A percentile compares a stretch with the other conserved stretches of the same genome.
Conservation (phyloP, 2,797 vertebrate species). For the Malurus leucopterus region DNA sequence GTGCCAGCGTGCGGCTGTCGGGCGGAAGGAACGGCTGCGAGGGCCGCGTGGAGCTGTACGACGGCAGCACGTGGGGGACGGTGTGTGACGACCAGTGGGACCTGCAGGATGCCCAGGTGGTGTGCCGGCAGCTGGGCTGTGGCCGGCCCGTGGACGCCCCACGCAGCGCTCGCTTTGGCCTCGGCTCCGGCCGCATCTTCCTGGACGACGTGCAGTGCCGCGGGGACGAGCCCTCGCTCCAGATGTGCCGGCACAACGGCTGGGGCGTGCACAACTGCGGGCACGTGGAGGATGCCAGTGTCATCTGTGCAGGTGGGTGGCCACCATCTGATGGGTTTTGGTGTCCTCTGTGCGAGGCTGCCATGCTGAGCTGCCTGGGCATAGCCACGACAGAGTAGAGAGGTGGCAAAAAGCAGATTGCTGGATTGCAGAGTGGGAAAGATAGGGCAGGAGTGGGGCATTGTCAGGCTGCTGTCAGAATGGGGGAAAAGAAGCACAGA, state of each 20-base stretch:
- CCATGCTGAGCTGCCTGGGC: background rate
- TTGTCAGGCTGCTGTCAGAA: rapidly evolving
- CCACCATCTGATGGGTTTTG: rapidly evolving
- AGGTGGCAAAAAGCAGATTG: background rate
- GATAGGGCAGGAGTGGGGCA: background rate
- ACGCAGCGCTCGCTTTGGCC: too few relatives aligned
- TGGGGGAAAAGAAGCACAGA: background rate
- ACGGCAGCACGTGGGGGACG: slow-evolving; percentile 34
- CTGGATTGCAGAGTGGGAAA: background rate
- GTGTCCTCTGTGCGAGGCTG: background rate
- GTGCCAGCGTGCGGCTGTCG: background rate
- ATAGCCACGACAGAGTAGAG: rapidly evolving
- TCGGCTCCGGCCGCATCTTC: slow-evolving; percentile 13
- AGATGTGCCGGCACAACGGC: background rate
- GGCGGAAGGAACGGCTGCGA: slow-evolving; percentile 30
- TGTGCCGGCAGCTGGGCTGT: slow-evolving; percentile 57
- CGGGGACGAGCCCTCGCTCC: slow-evolving; percentile 39
- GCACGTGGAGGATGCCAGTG: slow-evolving; percentile 45
- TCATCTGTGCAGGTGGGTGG: slow-evolving; percentile 54
- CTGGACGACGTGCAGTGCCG: slow-evolving; percentile 51
- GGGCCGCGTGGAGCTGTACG: slow-evolving; percentile 57
- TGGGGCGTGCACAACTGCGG: slow-evolving; percentile 60
- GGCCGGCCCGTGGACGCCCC: too few relatives aligned
- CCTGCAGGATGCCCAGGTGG: background rate
- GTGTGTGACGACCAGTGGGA: slow-evolving; percentile 63